Evolutionary conservation across 1,140 invertebrate genomes (phyloP).

Genomic region (Frieseomelitta varia): DNA sequence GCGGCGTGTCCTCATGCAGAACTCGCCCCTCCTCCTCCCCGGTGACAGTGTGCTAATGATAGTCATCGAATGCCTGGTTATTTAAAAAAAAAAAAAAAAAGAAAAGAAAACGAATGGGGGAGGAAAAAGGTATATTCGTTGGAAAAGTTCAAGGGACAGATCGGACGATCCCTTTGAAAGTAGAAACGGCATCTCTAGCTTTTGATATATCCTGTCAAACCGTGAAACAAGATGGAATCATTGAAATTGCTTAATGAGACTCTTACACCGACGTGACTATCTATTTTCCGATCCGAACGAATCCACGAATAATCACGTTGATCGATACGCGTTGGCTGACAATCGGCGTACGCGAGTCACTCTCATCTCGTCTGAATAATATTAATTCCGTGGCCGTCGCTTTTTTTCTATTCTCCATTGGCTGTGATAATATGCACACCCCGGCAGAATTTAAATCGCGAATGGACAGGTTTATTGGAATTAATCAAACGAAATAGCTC

Average conservation of each 20-base stretch:
- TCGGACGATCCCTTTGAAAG: background rate
- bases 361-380: background rate
- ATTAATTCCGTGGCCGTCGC: slow-evolving; percentile 2
- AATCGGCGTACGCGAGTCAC: background rate
- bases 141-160: no score
- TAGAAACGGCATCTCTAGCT: background rate
- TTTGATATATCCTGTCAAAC: background rate
- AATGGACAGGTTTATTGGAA: background rate
- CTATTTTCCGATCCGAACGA: background rate
- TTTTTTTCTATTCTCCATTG: background rate
- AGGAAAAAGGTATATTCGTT: background rate
- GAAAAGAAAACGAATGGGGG: background rate
- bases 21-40: background rate
- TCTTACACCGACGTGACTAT: no score
- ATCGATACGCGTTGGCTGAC: slow-evolving; percentile 2
- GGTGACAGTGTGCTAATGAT: no score
- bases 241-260: no score
- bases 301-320: background rate
- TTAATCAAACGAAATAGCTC: background rate
- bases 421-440: background rate
- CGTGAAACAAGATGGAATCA: no score
- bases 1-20: slow-evolving; percentile 25
- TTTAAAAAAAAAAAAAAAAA: background rate
- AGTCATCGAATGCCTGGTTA: background rate
- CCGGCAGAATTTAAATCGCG: background rate